Base-by-base conservation (phyloP, 2,888 invertebrate genomes). In the Microplitis manilae region DNA sequence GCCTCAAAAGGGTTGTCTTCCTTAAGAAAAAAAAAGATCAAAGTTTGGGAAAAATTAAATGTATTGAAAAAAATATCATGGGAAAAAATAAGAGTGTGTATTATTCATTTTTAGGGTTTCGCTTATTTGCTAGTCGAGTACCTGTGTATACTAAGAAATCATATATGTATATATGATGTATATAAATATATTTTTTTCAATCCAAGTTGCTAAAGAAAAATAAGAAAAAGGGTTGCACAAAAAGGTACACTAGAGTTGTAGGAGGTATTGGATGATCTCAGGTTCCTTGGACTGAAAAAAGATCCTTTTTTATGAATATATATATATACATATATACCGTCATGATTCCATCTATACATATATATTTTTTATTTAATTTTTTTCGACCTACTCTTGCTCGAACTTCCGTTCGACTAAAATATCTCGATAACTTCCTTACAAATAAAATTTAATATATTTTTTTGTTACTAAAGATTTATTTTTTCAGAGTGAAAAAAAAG, bases 1-100 rank as follows among this genome's bases (percentile, higher is more conserved):
- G 73, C 40, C 60, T 80, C 79, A 81, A 83, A 83, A 82, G 82
- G 82, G 81, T 82, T 82, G 81, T 41, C n/a, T 41, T 15, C 20
- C 62, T 13, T 20, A 65, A 60, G n/a, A 62, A 38, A 20, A 64
- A 73, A 68, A 64, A 73, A 59, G 71, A 67, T 6, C 41, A 59
- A 60, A 73, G 68, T 73, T 73, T 77, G 30, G 73, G 72, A 38
- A 59, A 61, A 30, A 30, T 30, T 30, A 30, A 30, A 30, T 30
- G 30, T 30, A 30, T 30, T 30, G 30, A 30, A 30, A 30, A 30
- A 30, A 77, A 77, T 68, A 78, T 76, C 13, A 20, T 30, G 30
- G 9, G 65, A 65, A 17, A 65, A 17, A 15, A 15, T 62, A 77
- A 74, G 75, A 79, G 61, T 73, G 39, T 67, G 60, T 39, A 69